Base-by-base conservation (phyloP, 2,888 invertebrate species). In the Melieria omissa region DNA sequence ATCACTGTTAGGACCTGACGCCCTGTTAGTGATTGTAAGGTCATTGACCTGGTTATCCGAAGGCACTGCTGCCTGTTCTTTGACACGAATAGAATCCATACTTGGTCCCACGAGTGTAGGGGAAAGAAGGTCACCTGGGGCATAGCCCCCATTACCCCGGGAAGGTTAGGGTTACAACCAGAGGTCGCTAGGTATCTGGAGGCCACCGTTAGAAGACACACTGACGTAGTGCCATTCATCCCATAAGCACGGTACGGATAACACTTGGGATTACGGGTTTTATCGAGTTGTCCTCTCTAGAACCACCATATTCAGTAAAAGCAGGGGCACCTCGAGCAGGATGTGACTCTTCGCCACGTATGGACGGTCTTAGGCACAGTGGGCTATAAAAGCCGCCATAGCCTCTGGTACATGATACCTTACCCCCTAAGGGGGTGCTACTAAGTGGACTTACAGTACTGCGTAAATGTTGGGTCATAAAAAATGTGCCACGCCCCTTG, bases 191-290 rank as follows among this genome's bases (percentile, higher is more conserved):
- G 63, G 63, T 70, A 70, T 70, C 63, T 42, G 70, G 63, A 70
- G 70, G 54, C 16, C 63, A 63, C 63, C 63, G 70, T 70, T 70
- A 10, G 29, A 45, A 70, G 70, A 70, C 63, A 70, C 70, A 70
- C 70, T 63, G 5, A 70, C 70, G 70, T 62, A 70, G 70, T 70
- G 70, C 70, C 70, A 70, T 70, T 63, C 70, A 49, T 61, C 61
- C 29, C 29, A 29, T 29, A 29, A 29, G 29, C 29, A 29, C 29
- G 29, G 29, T 29, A 29, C 29, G 29, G 29, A 29, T 46, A 47
- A 62, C 61, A 61, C 68, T 49, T 61, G 63, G 63, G 49, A 54
- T 70, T 61, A 61, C 61, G 63, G 63, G 62, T 70, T 70, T 70
- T 61, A 61, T 62, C 60, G 61, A 60, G 58, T 68, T 61, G n/a